Percentiles rank a stretch among this genome's conserved stretches.
These are phyloP conservation scores for Numenius phaeopus DNA, from an alignment of 2,797 vertebrate genomes.

Conservation along the genomic window DNA sequence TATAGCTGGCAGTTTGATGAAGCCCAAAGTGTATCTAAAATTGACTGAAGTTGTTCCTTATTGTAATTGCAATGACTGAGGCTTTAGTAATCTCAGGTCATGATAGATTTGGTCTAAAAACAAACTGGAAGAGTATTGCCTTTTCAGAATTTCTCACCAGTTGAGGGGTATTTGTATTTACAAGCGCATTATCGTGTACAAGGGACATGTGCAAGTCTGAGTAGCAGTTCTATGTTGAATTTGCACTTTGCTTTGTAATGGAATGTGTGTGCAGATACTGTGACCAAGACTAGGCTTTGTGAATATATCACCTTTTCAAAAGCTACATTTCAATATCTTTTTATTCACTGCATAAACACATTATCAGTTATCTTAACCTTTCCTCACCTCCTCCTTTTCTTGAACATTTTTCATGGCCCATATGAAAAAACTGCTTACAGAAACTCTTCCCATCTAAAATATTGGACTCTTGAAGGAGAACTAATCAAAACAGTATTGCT, in stretches of 20 bases:
- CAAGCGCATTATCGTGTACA: not conserved
- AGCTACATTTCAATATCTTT: not conserved
- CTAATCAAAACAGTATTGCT: not conserved
- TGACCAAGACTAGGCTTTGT: not conserved
- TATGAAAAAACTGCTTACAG: not conserved
- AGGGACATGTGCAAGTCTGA: not conserved
- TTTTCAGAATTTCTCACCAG: not conserved
- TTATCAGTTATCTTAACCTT: not conserved
- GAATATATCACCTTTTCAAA: not conserved
- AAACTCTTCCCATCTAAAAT: not conserved
- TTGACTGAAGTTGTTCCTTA: not conserved
- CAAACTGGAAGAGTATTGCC: not conserved
- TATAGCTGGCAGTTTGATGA: not conserved
- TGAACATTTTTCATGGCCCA: not conserved
- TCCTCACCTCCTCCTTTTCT: rapidly evolving
- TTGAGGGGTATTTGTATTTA: not conserved
- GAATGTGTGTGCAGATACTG: not conserved
- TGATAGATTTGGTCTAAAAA: not conserved
- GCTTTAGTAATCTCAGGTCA: not conserved
- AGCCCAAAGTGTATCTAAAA: not conserved
- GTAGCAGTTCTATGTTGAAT: not conserved
- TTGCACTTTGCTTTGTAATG: not conserved
- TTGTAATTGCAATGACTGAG: not conserved
- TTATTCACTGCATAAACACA: not conserved
- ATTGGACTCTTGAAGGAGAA: not conserved